Evolutionary conservation across 2,797 vertebrate genomes (phyloP).

Genomic region (Microctenopoma steveboyesi): DNA sequence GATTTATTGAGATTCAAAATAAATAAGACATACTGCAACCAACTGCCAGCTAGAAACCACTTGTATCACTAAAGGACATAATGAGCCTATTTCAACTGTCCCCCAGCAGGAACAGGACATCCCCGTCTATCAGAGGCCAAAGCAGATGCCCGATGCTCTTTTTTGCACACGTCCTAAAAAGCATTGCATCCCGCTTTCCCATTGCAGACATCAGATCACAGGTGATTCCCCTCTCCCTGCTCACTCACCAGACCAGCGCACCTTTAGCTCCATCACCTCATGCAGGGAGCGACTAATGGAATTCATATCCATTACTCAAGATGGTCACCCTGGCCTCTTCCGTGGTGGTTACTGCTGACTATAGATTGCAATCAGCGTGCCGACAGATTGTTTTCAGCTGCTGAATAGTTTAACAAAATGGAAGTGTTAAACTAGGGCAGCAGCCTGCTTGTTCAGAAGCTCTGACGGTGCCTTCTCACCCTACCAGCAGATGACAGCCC

Average conservation of each 20-base stretch:
- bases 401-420: constrained; percentile 50
- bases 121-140: constrained; percentile 29
- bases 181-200: constrained; percentile 29
- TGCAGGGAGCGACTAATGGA: constrained; percentile 37
- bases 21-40: constrained; percentile 65
- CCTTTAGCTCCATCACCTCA: constrained; percentile 36
- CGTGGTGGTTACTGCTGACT: constrained; percentile 27
- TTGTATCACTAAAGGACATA: constrained; percentile 38
- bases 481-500: constrained; percentile 32
- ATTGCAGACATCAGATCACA: constrained; percentile 38
- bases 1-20: constrained; percentile 51
- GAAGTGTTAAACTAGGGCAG: constrained; percentile 34
- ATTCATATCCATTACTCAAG: constrained; percentile 47
- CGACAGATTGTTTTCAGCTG: constrained; percentile 41
- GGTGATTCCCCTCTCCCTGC: constrained; percentile 29
- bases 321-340: constrained; percentile 54
- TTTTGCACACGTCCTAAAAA: constrained; percentile 29
- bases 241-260: constrained; percentile 2
- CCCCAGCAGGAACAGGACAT: constrained; percentile 48
- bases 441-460: constrained; percentile 9
- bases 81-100: constrained; percentile 31
- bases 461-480: constrained; percentile 35
- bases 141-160: constrained; percentile 18
- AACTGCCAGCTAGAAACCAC: constrained; percentile 55
- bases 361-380: constrained; percentile 46